Base-by-base conservation (phyloP, 2,797 vertebrate species). In the Sternotherus odoratus region DNA sequence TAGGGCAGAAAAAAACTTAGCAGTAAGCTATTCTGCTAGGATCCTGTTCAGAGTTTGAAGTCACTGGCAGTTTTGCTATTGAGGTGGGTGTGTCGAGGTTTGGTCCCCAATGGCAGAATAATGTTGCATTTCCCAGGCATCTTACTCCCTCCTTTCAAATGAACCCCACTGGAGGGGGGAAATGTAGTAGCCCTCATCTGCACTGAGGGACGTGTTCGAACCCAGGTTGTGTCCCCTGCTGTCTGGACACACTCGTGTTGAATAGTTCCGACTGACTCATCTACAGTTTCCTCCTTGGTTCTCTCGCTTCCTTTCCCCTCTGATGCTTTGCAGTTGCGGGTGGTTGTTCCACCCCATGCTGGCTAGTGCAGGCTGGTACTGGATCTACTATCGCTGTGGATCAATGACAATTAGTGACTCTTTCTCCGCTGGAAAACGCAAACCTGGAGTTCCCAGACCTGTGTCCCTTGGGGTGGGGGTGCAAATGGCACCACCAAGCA, bases 401-500 rank as follows among this genome's bases (percentile, higher is more conserved):
- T 94, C 94, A 90, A 86, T 93, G 92, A 95, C 96, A 96, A 92
- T 94, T 97, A 96, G 95, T 77, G 85, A 78, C 11, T 81, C 84
- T 79, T 96, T 95, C 95, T 92, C 92, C 96, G 95, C 96, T 95
- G 93, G 91, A 96, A 96, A 96, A 97, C 95, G 95, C 95, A 95
- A 88, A 87, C 95, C 95, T 83, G 89, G 95, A 92, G 94, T 95
- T 93, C 82, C 96, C 90, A 94, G 94, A 94, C 96, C 96, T 95
- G 93, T 91, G 91, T 95, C 93, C 95, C 94, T 95, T 98, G 12
- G 4, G 97, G 96, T 13, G 4, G 97, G 96, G 95, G 95, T 94
- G 95, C 93, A 96, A 98, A 98, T 98, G 96, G 97, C 79, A 98
- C 98, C 97, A 98, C 30, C 97, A 98, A 98, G 98, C 93, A 91